Base-by-base conservation (phyloP, 2,113 vertebrate species). In the Circaetus cinerascens region DNA sequence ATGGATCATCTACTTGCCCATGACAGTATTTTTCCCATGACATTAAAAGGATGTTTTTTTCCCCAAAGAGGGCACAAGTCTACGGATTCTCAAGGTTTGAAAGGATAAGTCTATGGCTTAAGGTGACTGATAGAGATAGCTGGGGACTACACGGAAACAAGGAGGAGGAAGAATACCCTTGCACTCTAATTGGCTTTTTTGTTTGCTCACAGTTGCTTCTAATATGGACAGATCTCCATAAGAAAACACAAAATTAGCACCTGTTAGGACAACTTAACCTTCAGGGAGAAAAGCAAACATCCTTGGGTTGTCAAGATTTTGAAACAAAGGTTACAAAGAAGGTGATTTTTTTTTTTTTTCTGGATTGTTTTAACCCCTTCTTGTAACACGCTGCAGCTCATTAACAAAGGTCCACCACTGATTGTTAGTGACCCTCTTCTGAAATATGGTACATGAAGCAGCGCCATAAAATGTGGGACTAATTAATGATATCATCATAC, bases 191-290 rank as follows among this genome's bases (percentile, higher is more conserved):
- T 92, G 95, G 94, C 90, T 97, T 96, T 97, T 97, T 94, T 97
- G 96, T 98, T 97, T 98, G 97, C 96, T 96, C 93, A 95, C 95
- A 88, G 94, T 97, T 95, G 96, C 96, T 97, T 97, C 95, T 97
- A 95, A 97, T 95, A 97, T 95, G 96, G 96, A 96, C 94, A 97
- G 92, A 97, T 97, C 96, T 97, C 96, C 97, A 97, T 96, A 96
- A 97, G 97, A 96, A 97, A 98, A 98, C 97, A 98, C 88, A 93
- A 98, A 98, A 98, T 98, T 98, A 97, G 97, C 97, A 98, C 98
- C 98, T 98, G 97, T 98, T 98, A 97, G 95, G 97, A 95, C 94
- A 98, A 97, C 93, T 97, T 98, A 98, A 98, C 98, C 96, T 98
- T 98, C 97, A 98, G 93, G 85, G 74, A 97, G 94, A 95, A 97